These are phyloP conservation scores for Microctonus aethiopoides DNA, from an alignment of 2,888 invertebrate species.

Conservation along the genomic window DNA sequence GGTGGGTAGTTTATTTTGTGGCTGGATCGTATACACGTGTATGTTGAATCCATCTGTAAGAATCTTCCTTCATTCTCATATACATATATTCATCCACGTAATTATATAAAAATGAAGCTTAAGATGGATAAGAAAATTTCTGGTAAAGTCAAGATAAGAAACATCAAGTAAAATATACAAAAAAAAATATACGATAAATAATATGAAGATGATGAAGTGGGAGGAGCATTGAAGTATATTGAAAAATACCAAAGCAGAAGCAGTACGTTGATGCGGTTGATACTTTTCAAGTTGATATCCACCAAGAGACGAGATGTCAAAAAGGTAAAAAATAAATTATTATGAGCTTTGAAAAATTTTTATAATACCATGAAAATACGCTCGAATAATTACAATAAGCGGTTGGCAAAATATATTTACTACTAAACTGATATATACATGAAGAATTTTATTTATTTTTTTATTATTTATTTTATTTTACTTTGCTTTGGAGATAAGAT, in stretches of 20 bases:
- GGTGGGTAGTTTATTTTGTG: slow-evolving; percentile 33
- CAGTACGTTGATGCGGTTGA: not conserved
- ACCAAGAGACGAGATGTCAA: too few relatives aligned
- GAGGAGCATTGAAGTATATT: too few relatives aligned
- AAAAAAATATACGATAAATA: not conserved
- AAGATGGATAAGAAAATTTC: slow-evolving; percentile 1
- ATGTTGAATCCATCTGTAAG: not conserved
- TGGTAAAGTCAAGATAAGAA: slow-evolving; percentile 1
- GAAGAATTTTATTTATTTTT: not conserved
- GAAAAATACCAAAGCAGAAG: too few relatives aligned
- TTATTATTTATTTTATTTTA: not conserved
- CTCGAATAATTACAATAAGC: not conserved
- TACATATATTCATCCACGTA: not conserved
- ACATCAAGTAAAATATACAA: not conserved
- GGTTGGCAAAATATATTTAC: not conserved
- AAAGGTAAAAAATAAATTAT: too few relatives aligned
- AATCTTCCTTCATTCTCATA: too few relatives aligned
- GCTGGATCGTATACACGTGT: slow-evolving; percentile 26
- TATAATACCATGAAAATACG: too few relatives aligned
- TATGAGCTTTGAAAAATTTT: too few relatives aligned
- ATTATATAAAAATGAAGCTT: not conserved
- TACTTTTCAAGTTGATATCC: too few relatives aligned
- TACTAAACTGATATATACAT: not conserved
- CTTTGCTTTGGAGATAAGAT: slow-evolving; percentile 29
- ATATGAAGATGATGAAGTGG: not conserved